Evolutionary conservation across 2,113 vertebrate genomes (phyloP).

Genomic region (Tursiops truncatus): DNA sequence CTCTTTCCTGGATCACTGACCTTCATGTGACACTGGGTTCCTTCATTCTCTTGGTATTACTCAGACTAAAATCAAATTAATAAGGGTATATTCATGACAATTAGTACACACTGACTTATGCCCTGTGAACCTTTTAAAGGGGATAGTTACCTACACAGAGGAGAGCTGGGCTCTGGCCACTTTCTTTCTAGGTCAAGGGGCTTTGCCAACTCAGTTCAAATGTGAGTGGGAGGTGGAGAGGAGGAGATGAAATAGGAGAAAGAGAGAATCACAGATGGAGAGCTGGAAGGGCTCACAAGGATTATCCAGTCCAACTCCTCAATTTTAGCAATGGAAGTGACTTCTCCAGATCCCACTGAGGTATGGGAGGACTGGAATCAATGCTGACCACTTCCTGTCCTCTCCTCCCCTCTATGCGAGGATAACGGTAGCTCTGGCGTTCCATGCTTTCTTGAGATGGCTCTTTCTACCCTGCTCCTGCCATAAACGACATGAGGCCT

Average conservation of each 20-base stretch:
- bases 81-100: background rate
- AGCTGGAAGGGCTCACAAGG: background rate
- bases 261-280: background rate
- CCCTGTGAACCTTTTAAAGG: background rate
- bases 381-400: background rate
- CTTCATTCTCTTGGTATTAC: background rate
- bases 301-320: background rate
- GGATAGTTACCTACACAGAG: background rate
- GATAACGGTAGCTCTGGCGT: background rate
- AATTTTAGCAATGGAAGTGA: background rate
- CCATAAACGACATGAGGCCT: background rate
- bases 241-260: background rate
- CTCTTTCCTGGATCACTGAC: background rate
- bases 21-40: background rate
- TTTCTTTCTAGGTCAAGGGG: background rate
- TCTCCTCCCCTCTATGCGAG: background rate
- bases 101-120: background rate
- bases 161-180: background rate
- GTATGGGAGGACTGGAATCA: background rate
- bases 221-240: background rate
- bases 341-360: background rate
- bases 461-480: background rate
- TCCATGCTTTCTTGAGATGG: background rate
- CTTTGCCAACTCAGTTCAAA: background rate
- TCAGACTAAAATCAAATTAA: conserved; percentile 15